phyloP scores from a whole-genome alignment of 2,797 vertebrate genomes.

The Hemitrygon akajei region DNA sequence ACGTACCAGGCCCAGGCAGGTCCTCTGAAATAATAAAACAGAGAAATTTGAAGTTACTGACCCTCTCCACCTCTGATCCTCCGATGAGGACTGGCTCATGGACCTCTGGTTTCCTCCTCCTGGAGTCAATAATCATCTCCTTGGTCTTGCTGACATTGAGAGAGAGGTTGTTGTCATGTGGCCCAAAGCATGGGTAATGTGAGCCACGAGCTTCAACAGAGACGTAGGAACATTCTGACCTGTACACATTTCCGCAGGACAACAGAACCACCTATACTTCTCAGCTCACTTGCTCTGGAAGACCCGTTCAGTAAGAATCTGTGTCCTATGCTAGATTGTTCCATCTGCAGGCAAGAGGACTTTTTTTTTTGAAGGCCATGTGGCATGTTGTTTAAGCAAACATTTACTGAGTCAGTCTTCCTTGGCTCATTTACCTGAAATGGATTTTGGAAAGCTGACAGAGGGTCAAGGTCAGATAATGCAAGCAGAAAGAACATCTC shows the following conservation, averaged over 20 bases:
- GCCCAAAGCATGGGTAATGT: not conserved
- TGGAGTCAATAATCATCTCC: too few species aligned
- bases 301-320: not conserved
- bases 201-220: not conserved
- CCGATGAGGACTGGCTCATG: too few species aligned
- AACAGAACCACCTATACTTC: not conserved
- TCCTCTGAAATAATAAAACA: too few species aligned
- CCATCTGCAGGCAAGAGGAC: not conserved
- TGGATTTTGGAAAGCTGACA: not conserved
- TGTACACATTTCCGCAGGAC: not conserved
- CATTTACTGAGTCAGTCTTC: not conserved
- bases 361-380: not conserved
- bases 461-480: not conserved
- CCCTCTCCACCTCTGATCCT: too few species aligned
- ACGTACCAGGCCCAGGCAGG: too few species aligned
- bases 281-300: not conserved
- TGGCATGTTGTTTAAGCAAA: not conserved
- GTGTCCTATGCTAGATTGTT: not conserved
- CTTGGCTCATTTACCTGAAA: not conserved
- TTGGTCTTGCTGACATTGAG: too few species aligned
- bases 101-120: too few species aligned
- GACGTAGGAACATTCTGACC: not conserved
- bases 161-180: too few species aligned
- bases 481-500: not conserved
- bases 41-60: too few species aligned